Evolutionary conservation across 2,113 vertebrate genomes (phyloP).

Genomic region (Cepphus grylle): DNA sequence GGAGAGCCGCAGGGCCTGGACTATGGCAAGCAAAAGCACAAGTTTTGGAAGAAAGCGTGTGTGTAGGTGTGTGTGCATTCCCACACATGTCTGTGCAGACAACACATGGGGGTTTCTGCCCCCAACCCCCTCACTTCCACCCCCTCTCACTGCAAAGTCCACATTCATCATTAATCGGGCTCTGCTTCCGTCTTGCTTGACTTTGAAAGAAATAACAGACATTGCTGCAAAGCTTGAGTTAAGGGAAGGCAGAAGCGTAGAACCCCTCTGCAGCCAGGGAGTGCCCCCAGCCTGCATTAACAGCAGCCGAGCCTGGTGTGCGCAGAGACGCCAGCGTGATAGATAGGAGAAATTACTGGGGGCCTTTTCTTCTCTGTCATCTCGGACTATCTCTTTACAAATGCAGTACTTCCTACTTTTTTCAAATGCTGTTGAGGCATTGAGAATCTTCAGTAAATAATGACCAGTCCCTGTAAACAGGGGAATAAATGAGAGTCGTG

Average conservation of each 20-base stretch:
- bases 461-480: background rate
- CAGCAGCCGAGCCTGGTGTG: background rate
- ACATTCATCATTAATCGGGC: background rate
- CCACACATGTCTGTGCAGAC: background rate
- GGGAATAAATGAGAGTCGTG: background rate
- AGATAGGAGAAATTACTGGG: background rate
- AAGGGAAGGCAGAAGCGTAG: background rate
- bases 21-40: background rate
- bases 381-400: background rate
- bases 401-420: background rate
- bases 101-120: background rate
- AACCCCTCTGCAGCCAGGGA: background rate
- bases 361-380: background rate
- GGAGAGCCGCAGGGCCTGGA: background rate
- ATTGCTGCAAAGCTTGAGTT: background rate
- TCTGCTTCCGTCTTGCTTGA: background rate
- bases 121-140: background rate
- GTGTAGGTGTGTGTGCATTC: background rate
- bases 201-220: background rate
- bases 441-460: background rate
- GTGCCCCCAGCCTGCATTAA: background rate
- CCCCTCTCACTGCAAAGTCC: background rate
- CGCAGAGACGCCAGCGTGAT: background rate
- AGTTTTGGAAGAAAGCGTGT: accelerated
- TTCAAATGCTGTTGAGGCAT: background rate